phyloP scores from a whole-genome alignment of 1,140 invertebrate species.

The Nasonia longicornis region DNA sequence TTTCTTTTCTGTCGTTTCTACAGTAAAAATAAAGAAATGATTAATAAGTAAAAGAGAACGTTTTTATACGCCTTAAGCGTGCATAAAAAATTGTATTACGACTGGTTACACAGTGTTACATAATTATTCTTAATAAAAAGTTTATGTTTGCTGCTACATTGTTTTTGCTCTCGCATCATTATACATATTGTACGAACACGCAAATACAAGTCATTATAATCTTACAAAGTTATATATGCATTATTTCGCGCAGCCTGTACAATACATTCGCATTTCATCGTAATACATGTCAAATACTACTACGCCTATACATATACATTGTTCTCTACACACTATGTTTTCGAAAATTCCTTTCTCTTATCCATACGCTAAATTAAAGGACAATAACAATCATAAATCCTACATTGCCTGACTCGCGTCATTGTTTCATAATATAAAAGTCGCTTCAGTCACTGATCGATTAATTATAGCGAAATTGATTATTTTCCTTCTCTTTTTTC shows the following conservation, averaged over 20 bases:
- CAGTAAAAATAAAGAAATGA: slow-evolving; percentile 31
- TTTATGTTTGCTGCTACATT: slow-evolving; percentile 42
- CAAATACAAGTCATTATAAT: slow-evolving; percentile 21
- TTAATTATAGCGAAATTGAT: not conserved
- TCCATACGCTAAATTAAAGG: slow-evolving; percentile 23
- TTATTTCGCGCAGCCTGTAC: slow-evolving; percentile 36
- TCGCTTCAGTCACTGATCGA: slow-evolving; percentile 6
- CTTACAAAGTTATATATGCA: slow-evolving; percentile 25
- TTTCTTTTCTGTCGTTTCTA: slow-evolving; percentile 11
- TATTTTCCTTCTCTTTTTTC: not conserved
- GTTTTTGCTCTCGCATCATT: slow-evolving; percentile 31
- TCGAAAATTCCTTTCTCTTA: not conserved
- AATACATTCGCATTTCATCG: slow-evolving; percentile 32
- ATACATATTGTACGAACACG: slow-evolving; percentile 16
- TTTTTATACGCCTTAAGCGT: slow-evolving; percentile 31
- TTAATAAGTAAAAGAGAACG: slow-evolving; percentile 18
- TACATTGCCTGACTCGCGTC: slow-evolving; percentile 24
- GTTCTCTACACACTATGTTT: slow-evolving; percentile 13
- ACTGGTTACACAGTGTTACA: slow-evolving; percentile 40
- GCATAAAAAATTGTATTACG: slow-evolving; percentile 38
- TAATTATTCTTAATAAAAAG: slow-evolving; percentile 42
- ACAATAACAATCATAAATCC: slow-evolving; percentile 22
- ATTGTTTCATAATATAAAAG: slow-evolving; percentile 38
- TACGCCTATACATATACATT: slow-evolving; percentile 18
- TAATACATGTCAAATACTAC: slow-evolving; percentile 37